Base-by-base conservation (phyloP, 2,888 invertebrate species). In the Xiphydria camelus region DNA sequence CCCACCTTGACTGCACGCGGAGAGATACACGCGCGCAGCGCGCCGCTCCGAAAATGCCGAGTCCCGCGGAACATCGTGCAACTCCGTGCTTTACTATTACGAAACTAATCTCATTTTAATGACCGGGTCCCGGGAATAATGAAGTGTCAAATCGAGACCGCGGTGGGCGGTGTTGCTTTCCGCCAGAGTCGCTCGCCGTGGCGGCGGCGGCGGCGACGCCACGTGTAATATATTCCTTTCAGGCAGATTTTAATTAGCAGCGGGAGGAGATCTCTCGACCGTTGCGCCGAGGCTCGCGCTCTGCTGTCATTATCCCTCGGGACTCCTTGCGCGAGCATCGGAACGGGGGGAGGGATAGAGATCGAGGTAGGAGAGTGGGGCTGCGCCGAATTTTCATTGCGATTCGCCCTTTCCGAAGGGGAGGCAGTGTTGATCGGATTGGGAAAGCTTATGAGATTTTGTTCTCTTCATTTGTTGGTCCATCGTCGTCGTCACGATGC, bases 51-150 rank as follows among this genome's bases (percentile, higher is more conserved):
- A n/a, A n/a, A n/a, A n/a, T n/a, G n/a, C n/a, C n/a, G n/a, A n/a
- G n/a, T n/a, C n/a, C n/a, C n/a, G n/a, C n/a, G n/a, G n/a, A n/a
- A n/a, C n/a, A n/a, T n/a, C n/a, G n/a, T n/a, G 14, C 29, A 29
- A 29, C 29, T 29, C 15, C 14, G 29, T 29, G 29, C 38, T 56
- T 58, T 56, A 64, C 61, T 61, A 69, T 69, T 64, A 62, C 64
- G 47, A 60, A 64, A 64, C 74, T 75, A 73, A 75, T 74, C 70
- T 74, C 56, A 61, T 73, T 75, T 75, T 75, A 75, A 75, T 75
- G 72, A 75, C 70, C 61, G 73, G 73, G 68, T 73, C 62, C 60
- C 26, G 39, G 45, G 66, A 68, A 73, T 75, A 73, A 75, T 72
- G 73, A 75, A 74, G 73, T 73, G 73, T 75, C 73, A 74, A 75